Conservation (phyloP, 2,888 invertebrate species). For the Ochropleura leucogaster region DNA sequence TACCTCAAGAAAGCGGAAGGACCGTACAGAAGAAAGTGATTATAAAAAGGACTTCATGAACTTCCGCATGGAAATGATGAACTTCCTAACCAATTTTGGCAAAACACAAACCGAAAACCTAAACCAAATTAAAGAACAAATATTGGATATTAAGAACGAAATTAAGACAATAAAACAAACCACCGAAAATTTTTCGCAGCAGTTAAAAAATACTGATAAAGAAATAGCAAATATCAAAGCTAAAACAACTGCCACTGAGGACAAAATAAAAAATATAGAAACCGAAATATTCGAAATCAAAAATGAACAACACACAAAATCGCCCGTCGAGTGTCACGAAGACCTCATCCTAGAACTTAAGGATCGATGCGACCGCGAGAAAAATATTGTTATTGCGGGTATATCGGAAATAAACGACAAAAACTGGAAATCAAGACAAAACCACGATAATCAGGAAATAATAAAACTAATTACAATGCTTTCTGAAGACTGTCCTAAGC, state of each 20-base stretch:
- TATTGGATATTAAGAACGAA: neutral
- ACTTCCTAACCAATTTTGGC: neutral
- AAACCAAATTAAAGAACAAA: conserved; percentile 11
- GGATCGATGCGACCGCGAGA: too few relatives aligned
- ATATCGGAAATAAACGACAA: conserved; percentile 5
- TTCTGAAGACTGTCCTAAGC: neutral
- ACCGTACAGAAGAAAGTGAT: neutral
- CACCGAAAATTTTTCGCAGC: neutral
- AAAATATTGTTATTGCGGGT: neutral
- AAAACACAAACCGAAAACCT: conserved; percentile 1
- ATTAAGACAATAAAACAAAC: neutral
- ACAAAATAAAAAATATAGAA: conserved; percentile 5
- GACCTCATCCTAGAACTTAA: neutral
- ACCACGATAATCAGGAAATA: neutral
- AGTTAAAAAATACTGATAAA: neutral
- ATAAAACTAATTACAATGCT: neutral
- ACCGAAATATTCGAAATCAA: neutral
- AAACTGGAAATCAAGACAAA: neutral
- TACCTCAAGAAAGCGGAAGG: neutral
- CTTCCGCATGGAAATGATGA: conserved; percentile 5
- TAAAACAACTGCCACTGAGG: neutral
- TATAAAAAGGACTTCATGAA: neutral
- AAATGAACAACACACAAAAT: neutral
- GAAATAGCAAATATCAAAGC: neutral
- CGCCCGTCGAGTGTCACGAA: neutral